Conservation (phyloP, 1,140 invertebrate genomes). For the Habropoda laboriosa region DNA sequence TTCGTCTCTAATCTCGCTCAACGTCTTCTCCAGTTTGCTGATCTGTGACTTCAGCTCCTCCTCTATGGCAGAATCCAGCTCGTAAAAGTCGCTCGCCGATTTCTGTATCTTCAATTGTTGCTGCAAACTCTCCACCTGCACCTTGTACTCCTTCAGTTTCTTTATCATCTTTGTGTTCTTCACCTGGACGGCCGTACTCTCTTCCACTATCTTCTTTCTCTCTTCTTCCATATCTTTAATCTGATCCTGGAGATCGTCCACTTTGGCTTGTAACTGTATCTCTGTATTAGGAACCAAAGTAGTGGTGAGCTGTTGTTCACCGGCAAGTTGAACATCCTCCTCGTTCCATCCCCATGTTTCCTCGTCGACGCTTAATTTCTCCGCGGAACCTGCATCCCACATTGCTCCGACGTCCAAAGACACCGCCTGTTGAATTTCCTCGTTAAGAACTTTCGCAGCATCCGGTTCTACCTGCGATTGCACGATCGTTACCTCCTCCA, state of each 20-base stretch:
- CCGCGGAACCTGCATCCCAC: slow-evolving; percentile 64
- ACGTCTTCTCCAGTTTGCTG: slow-evolving; percentile 84
- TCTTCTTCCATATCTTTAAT: slow-evolving; percentile 82
- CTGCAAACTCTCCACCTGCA: slow-evolving; percentile 84
- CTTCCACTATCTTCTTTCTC: slow-evolving; percentile 80
- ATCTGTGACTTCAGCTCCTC: slow-evolving; percentile 88
- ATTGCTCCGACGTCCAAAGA: slow-evolving; percentile 50
- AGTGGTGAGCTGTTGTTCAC: slow-evolving; percentile 65
- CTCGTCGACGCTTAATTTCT: slow-evolving; percentile 77
- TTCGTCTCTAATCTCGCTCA: slow-evolving; percentile 83
- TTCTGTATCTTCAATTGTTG: slow-evolving; percentile 82
- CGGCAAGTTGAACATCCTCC: slow-evolving; percentile 80
- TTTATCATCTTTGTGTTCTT: slow-evolving; percentile 88
- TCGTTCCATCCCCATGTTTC: slow-evolving; percentile 84
- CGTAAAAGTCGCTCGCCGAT: slow-evolving; percentile 82
- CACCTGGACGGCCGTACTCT: slow-evolving; percentile 84
- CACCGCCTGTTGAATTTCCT: background rate
- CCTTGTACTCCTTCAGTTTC: slow-evolving; percentile 89
- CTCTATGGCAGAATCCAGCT: slow-evolving; percentile 88
- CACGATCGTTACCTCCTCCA: slow-evolving; percentile 4
- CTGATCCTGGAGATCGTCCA: slow-evolving; percentile 79
- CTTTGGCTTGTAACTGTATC: slow-evolving; percentile 69
- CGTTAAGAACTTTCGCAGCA: background rate
- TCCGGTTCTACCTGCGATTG: slow-evolving; percentile 22
- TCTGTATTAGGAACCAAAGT: slow-evolving; percentile 50